Conservation (phyloP, 1,140 invertebrate genomes). For the Orius insidiosus region DNA sequence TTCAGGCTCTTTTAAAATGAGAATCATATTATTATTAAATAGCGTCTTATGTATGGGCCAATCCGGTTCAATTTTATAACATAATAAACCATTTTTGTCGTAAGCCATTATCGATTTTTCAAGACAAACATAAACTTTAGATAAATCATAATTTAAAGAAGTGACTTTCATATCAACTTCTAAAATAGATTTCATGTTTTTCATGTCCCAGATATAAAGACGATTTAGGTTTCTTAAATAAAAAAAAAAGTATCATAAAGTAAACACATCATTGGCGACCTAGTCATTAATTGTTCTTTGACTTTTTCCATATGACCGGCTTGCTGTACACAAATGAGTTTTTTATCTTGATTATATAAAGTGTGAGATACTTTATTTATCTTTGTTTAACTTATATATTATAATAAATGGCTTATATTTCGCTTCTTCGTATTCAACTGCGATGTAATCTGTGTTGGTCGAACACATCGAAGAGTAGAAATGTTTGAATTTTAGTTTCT, state of each 20-base stretch:
- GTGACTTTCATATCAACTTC: slow-evolving; percentile 1
- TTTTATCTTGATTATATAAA: slow-evolving; percentile 3
- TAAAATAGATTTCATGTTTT: slow-evolving; percentile 2
- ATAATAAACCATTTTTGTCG: slow-evolving; percentile 1
- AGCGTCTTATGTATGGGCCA: slow-evolving; percentile 7
- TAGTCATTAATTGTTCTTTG: background rate
- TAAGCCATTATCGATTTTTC: slow-evolving; percentile 4
- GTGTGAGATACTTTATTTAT: slow-evolving; percentile 7
- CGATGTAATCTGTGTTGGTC: slow-evolving; percentile 3
- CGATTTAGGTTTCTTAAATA: slow-evolving; percentile 4
- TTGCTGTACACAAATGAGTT: background rate
- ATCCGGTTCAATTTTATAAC: background rate
- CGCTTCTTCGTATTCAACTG: slow-evolving; percentile 1
- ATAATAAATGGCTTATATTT: slow-evolving; percentile 2
- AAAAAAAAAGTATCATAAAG: slow-evolving; percentile 1
- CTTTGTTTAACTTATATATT: slow-evolving; percentile 2
- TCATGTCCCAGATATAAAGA: slow-evolving; percentile 7
- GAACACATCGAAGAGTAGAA: slow-evolving; percentile 4
- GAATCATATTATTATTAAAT: slow-evolving; percentile 5
- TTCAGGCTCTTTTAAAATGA: background rate
- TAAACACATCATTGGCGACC: slow-evolving; percentile 5
- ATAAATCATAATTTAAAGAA: slow-evolving; percentile 2
- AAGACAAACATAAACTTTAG: background rate
- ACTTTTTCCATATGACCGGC: background rate
- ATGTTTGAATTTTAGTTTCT: slow-evolving; percentile 1